Evolutionary conservation across 2,797 vertebrate genomes (phyloP).

Genomic region (Sarcoramphus papa): DNA sequence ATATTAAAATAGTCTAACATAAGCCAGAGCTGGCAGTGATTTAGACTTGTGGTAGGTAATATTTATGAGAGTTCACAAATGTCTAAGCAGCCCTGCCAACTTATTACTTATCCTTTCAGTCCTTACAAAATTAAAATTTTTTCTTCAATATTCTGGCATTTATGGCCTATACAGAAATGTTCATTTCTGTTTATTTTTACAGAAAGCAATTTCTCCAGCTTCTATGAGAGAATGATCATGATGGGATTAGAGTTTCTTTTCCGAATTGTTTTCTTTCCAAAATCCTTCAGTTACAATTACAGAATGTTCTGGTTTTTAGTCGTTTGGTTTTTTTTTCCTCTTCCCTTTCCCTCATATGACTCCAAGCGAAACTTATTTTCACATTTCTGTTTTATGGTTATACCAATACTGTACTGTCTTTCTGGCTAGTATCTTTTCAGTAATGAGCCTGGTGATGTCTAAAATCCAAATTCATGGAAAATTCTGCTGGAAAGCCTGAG

Average conservation of each 20-base stretch:
- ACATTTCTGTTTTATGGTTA: not conserved
- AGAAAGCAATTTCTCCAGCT: constrained; percentile 59
- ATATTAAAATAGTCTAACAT: constrained; percentile 26
- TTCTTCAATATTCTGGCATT: constrained; percentile 65
- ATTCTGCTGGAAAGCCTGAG: constrained; percentile 3
- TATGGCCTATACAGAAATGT: constrained; percentile 50
- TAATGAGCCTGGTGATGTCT: not conserved
- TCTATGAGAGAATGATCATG: constrained; percentile 28
- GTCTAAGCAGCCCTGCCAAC: constrained; percentile 57
- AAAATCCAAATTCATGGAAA: not conserved
- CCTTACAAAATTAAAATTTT: constrained; percentile 68
- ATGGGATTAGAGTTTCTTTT: constrained; percentile 41
- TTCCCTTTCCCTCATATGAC: not conserved
- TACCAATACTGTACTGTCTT: not conserved
- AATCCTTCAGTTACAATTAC: not conserved
- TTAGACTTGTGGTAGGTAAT: constrained; percentile 64
- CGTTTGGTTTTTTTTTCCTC: not conserved
- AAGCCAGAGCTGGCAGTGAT: constrained; percentile 28
- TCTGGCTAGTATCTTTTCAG: not conserved
- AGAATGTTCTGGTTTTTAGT: not conserved
- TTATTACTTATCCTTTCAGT: constrained; percentile 67
- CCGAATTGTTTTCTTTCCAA: not conserved
- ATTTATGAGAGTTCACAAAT: constrained; percentile 71
- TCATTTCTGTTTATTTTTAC: constrained; percentile 72
- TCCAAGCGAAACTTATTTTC: constrained; percentile 21